A percentile compares a stretch with the other conserved stretches of the same genome.
These are phyloP conservation scores for Alfaro cultratus DNA, from an alignment of 2,797 vertebrate species.

Conservation along the genomic window DNA sequence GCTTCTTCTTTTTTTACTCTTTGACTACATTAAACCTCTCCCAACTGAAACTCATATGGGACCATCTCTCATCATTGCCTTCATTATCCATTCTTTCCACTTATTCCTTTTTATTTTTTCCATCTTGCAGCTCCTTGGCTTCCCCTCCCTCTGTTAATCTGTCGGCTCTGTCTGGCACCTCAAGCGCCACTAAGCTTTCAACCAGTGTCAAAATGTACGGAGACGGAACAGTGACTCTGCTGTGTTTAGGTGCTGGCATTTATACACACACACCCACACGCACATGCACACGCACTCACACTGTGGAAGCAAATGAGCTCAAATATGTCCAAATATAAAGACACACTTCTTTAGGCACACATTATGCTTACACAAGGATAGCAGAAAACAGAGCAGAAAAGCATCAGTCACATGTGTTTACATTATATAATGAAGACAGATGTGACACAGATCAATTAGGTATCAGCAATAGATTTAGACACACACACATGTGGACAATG, in stretches of 20 bases:
- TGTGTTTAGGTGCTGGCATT: constrained; percentile 66
- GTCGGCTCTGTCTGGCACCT: constrained; percentile 79
- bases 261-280: constrained; percentile 15
- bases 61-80: constrained; percentile 70
- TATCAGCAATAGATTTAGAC: constrained; percentile 37
- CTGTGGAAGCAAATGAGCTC: constrained; percentile 32
- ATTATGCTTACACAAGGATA: constrained; percentile 45
- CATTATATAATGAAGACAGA: constrained; percentile 64
- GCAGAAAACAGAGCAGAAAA: constrained; percentile 57
- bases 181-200: constrained; percentile 81
- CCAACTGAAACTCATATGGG: constrained; percentile 68
- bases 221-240: constrained; percentile 83
- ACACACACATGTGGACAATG: constrained; percentile 32
- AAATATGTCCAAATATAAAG: constrained; percentile 38
- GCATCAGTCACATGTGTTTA: constrained; percentile 73
- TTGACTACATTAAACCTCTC: constrained; percentile 64
- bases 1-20: constrained; percentile 25
- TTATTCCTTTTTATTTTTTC: constrained; percentile 25
- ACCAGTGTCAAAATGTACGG: constrained; percentile 77
- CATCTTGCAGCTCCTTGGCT: constrained; percentile 35
- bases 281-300: constrained; percentile 22
- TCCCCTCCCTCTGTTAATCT: constrained; percentile 49
- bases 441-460: constrained; percentile 63
- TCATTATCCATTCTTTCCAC: constrained; percentile 75
- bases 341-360: constrained; percentile 56